Base-by-base conservation (phyloP, 2,888 invertebrate species). In the Epistrophe eligans region DNA sequence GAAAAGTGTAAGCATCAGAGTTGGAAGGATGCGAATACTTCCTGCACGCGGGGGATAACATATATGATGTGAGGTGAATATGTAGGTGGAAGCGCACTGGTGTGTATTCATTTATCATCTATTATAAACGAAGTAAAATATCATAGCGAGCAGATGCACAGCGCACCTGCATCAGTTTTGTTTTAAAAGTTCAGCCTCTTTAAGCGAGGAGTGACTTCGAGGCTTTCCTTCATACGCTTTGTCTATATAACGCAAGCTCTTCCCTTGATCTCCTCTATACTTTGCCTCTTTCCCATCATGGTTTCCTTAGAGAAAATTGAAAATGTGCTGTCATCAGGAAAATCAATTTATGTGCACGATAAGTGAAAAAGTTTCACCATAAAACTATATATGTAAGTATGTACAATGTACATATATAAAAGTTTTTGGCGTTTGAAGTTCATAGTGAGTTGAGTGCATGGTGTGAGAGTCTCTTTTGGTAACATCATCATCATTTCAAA, bases 291-390 rank as follows among this genome's bases (percentile, higher is more conserved):
- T 17, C 19, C 35, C 11, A 50, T 15, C 11, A 50, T 15, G 48
- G 40, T 55, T 55, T 52, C 67, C 24, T 72, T 66, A 72, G 52
- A 48, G 74, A 87, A 79, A 83, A 87, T 87, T 87, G 87, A 87
- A 87, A 83, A 87, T 87, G 79, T 87, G 87, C 87, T 87, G 87
- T 87, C 87, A 87, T 87, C 87, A 87, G 74, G 87, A 87, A 89
- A 89, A 89, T 89, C 89, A 89, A 89, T 89, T 89, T 89, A 89
- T 89, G 89, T 89, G 89, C 87, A 88, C 83, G 89, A 88, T 89
- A 89, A 89, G 89, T 89, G 89, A 89, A 89, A 89, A 89, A 89
- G 81, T 89, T 89, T 89, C 88, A 79, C 89, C 89, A 89, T 89
- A 88, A 89, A 89, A 89, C 88, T 88, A 88, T 88, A 88, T 35